phyloP scores from a whole-genome alignment of 2,797 vertebrate genomes.

The Delichon dasypus region DNA sequence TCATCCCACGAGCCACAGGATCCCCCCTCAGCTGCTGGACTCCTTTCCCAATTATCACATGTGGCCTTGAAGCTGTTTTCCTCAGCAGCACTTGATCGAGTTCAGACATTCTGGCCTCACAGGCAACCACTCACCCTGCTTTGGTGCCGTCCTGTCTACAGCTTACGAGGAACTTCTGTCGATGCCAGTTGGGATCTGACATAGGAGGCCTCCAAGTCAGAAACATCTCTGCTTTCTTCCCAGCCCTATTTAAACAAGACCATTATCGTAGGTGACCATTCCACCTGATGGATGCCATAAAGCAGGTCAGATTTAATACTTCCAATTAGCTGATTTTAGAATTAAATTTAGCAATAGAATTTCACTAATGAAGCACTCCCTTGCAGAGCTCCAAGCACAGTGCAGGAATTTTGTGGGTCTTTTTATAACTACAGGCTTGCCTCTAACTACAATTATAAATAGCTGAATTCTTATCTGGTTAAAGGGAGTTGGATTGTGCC shows the following conservation, averaged over 20 bases:
- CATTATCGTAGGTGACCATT: neutral
- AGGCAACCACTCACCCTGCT: neutral
- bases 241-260: neutral
- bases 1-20: neutral
- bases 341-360: neutral
- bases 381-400: neutral
- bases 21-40: neutral
- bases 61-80: neutral
- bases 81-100: neutral
- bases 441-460: neutral
- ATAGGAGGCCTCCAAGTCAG: neutral
- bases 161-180: neutral
- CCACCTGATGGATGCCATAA: neutral
- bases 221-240: neutral
- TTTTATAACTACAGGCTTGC: neutral
- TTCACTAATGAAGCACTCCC: neutral
- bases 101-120: neutral
- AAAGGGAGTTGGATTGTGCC: neutral
- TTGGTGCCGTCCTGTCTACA: neutral
- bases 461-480: neutral
- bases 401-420: neutral
- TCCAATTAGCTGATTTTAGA: neutral
- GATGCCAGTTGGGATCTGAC: neutral
- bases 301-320: neutral
- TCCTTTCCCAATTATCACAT: neutral